Evolutionary conservation across 2,797 vertebrate genomes (phyloP).

Genomic region (Anguilla anguilla): DNA sequence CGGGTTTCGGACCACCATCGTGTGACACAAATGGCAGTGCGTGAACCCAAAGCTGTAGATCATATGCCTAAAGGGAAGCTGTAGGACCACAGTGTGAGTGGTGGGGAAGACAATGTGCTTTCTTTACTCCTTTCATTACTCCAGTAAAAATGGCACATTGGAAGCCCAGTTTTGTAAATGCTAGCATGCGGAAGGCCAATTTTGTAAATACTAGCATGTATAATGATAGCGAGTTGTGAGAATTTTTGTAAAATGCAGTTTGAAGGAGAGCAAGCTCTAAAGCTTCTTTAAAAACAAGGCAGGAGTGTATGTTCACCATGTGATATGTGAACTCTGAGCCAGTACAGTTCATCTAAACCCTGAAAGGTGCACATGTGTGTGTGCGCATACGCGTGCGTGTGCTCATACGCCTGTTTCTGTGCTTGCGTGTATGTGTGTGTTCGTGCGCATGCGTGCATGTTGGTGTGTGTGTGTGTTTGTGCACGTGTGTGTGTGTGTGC

Average conservation of each 20-base stretch:
- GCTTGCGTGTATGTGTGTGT: conserved; percentile 35
- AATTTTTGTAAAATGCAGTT: background rate
- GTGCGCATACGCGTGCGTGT: background rate
- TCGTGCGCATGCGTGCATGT: background rate
- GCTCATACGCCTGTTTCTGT: background rate
- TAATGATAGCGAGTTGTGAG: background rate
- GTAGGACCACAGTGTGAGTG: background rate
- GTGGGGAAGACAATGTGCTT: background rate
- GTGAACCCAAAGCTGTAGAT: no score
- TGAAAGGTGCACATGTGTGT: conserved; percentile 22
- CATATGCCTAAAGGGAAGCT: background rate
- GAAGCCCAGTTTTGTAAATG: no score
- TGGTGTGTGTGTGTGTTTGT: background rate
- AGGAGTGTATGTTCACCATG: background rate
- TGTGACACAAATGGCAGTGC: no score
- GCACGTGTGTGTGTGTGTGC: conserved; percentile 21
- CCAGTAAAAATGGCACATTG: background rate
- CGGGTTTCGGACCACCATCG: no score
- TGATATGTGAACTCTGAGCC: conserved; percentile 36
- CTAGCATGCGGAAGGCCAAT: background rate
- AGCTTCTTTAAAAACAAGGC: background rate
- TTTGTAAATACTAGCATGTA: background rate
- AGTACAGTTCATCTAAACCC: conserved; percentile 42
- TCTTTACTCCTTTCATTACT: background rate
- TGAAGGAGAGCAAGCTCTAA: background rate